Conservation (phyloP, 2,113 vertebrate genomes). For the Pithys albifrons region DNA sequence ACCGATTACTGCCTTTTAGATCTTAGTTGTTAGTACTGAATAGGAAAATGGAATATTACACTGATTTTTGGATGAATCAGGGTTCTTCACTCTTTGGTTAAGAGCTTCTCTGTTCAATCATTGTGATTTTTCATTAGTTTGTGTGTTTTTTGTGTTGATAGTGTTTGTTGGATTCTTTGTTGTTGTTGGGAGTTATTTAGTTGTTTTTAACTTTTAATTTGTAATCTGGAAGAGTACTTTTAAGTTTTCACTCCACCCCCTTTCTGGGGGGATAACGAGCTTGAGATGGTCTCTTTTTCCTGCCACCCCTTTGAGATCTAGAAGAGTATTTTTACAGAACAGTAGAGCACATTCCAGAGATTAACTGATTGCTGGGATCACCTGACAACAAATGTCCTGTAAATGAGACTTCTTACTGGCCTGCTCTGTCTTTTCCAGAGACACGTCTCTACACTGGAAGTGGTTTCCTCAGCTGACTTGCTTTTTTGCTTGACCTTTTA, state of each 20-base stretch:
- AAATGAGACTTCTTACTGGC: not conserved
- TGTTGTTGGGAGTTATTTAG: not conserved
- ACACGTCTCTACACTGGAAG: not conserved
- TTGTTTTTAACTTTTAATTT: not conserved
- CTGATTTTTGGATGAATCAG: not conserved
- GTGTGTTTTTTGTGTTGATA: not conserved
- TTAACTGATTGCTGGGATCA: not conserved
- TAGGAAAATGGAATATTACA: not conserved
- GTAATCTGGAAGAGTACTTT: not conserved
- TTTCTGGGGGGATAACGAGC: not conserved
- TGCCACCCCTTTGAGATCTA: not conserved
- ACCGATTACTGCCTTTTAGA: not conserved
- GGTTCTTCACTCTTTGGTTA: not conserved
- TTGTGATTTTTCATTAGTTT: not conserved
- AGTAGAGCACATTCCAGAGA: not conserved
- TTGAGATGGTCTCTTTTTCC: not conserved
- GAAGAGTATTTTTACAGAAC: not conserved
- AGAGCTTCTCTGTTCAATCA: not conserved
- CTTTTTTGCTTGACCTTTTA: constrained; percentile 9
- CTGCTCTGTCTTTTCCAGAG: not conserved
- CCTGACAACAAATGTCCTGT: not conserved
- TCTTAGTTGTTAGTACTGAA: not conserved
- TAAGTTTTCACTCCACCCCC: not conserved
- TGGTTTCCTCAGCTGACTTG: not conserved
- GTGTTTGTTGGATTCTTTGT: not conserved